Conservation (phyloP, 2,888 invertebrate genomes). For the Nomada goodeniana region DNA sequence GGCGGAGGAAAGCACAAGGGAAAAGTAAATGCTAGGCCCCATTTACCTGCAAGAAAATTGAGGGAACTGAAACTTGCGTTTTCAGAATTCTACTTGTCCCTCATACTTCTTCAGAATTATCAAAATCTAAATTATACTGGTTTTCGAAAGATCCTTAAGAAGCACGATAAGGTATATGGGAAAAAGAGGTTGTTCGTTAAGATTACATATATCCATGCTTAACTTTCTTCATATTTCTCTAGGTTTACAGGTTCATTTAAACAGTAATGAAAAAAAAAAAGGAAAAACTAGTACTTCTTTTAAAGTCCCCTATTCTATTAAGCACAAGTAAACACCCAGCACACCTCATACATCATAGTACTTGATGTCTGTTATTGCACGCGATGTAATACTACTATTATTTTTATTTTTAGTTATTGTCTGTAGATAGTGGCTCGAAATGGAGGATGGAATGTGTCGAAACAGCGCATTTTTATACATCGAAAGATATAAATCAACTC, state of each 20-base stretch:
- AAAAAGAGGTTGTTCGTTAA: conserved; percentile 10
- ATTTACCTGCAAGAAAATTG: conserved; percentile 91
- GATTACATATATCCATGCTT: conserved; percentile 18
- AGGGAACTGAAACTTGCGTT: conserved; percentile 98
- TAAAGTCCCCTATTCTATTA: conserved; percentile 45
- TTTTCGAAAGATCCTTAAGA: conserved; percentile 99
- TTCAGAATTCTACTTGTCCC: conserved; percentile 98
- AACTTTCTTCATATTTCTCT: conserved; percentile 41
- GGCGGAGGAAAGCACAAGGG: conserved; percentile 84
- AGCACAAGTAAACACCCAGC: conserved; percentile 59
- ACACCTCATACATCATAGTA: conserved; percentile 29
- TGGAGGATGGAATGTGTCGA: conserved; percentile 98
- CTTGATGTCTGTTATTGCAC: not conserved
- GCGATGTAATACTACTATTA: conserved; percentile 18
- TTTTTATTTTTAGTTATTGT: conserved; percentile 88
- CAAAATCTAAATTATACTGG: conserved; percentile 99
- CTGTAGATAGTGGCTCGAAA: conserved; percentile 93
- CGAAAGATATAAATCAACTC: conserved; percentile 98
- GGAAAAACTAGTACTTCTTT: conserved; percentile 46
- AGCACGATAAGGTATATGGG: conserved; percentile 96
- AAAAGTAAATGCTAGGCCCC: conserved; percentile 82
- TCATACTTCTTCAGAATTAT: conserved; percentile 98
- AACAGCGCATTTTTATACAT: conserved; percentile 96
- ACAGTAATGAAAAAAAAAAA: conserved; percentile 41
- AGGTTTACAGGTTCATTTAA: conserved; percentile 53